Base-by-base conservation (phyloP, 2,113 vertebrate genomes). In the Indri indri region DNA sequence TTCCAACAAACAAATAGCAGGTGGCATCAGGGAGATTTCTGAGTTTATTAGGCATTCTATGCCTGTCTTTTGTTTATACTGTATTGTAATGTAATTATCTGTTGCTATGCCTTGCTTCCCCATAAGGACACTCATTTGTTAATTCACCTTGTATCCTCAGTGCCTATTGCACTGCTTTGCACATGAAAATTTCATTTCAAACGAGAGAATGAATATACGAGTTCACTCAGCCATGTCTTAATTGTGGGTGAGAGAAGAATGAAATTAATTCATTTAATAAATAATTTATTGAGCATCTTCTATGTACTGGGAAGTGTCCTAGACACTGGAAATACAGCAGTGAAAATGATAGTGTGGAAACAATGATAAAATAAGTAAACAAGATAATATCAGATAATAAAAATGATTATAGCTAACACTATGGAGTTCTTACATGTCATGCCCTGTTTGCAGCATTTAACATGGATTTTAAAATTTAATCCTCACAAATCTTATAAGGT, bases 161-260 rank as follows among this genome's bases (percentile, higher is more conserved):
- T 68, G 42, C 30, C 57, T 68, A 16, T 82, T n/a, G 74, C 11
- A 42, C 37, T 79, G 7, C 47, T 94, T 66, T 74, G 71, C 47
- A 54, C 52, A 34, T 92, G 79, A 81, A 52, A 57, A 80, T 84
- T 94, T 94, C 65, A 93, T 84, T 90, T 95, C 81, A 84, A 50
- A 52, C 68, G 22, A 82, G 73, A 71, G 18, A 68, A 71, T 50
- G 45, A 91, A 9, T 94, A 68, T 57, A 32, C 40, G 45, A 93
- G 17, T 93, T 88, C 57, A 71, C 13, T 91, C 34, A 76, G 32
- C 23, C n/a, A 47, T 66, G 8, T 9, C 54, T 81, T 90, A 76
- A 68, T 92, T 17, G 63, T 81, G 59, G 27, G 8, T 82, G 34
- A 90, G 47, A 83, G n/a, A 80, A 89, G 59, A 88, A 59, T 59